Evolutionary conservation across 2,888 invertebrate species (phyloP).

Genomic region (Hemaris fuciformis): DNA sequence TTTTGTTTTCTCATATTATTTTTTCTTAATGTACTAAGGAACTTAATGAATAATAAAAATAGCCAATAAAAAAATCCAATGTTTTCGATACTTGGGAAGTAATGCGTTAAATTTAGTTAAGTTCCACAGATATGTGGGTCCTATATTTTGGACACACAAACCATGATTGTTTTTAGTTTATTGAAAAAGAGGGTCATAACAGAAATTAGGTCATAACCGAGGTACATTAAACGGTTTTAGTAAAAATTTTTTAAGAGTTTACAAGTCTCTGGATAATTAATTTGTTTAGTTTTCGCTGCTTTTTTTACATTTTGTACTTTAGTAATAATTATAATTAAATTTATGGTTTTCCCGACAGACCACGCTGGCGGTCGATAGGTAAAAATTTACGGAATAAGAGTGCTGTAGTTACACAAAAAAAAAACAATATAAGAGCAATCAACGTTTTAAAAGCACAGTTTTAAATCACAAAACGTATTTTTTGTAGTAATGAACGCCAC

Average conservation of each 20-base stretch:
- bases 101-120: too few relatives aligned
- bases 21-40: too few relatives aligned
- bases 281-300: neutral
- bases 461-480: neutral
- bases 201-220: too few relatives aligned
- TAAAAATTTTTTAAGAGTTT: too few relatives aligned
- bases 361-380: slow-evolving; percentile 64
- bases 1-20: too few relatives aligned
- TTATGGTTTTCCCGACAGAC: slow-evolving; percentile 29
- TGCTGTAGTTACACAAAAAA: neutral
- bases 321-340: neutral
- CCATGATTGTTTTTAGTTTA: neutral
- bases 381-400: slow-evolving; percentile 26
- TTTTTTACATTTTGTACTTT: neutral
- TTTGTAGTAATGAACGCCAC: neutral
- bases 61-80: too few relatives aligned
- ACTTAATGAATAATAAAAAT: too few relatives aligned
- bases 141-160: neutral
- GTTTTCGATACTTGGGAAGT: too few relatives aligned
- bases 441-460: neutral
- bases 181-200: too few relatives aligned
- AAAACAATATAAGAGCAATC: neutral
- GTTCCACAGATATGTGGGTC: too few relatives aligned
- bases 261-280: neutral
- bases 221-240: too few relatives aligned